Evolutionary conservation across 2,888 invertebrate genomes (phyloP).

Genomic region (Andrena minutula): DNA sequence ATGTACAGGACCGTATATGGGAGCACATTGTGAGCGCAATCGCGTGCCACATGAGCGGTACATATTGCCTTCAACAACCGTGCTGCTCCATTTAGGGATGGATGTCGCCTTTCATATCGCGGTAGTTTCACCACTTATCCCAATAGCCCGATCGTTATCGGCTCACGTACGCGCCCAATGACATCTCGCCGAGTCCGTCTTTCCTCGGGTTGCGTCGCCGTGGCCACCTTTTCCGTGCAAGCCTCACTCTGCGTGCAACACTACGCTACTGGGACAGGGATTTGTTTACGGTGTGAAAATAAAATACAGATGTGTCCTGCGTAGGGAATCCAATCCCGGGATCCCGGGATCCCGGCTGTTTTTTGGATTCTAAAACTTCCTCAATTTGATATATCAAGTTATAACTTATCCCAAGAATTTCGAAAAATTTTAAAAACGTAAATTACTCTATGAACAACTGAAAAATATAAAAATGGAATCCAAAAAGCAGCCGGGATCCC

Average conservation of each 20-base stretch:
- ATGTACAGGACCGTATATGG: slow-evolving; percentile 79
- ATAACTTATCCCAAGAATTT: too few relatives aligned
- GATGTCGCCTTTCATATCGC: slow-evolving; percentile 71
- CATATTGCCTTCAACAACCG: slow-evolving; percentile 73
- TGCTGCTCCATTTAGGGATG: slow-evolving; percentile 71
- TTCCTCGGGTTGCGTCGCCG: slow-evolving; percentile 12
- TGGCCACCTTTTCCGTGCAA: background rate
- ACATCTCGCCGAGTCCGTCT: slow-evolving; percentile 20
- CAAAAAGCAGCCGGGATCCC: too few relatives aligned
- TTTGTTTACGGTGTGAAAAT: background rate
- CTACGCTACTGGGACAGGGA: background rate
- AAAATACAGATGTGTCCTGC: too few relatives aligned
- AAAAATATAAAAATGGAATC: too few relatives aligned
- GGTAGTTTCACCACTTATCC: slow-evolving; percentile 58
- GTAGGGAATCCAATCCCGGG: too few relatives aligned
- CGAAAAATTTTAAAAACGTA: too few relatives aligned
- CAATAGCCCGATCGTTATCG: slow-evolving; percentile 47
- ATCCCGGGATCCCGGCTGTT: too few relatives aligned
- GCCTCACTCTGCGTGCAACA: background rate
- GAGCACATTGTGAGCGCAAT: slow-evolving; percentile 76
- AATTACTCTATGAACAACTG: too few relatives aligned
- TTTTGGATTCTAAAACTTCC: too few relatives aligned
- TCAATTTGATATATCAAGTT: too few relatives aligned
- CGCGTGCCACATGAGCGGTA: slow-evolving; percentile 73
- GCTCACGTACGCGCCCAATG: slow-evolving; percentile 25